Base-by-base conservation (phyloP, 2,797 vertebrate species). In the Valencia hispanica region DNA sequence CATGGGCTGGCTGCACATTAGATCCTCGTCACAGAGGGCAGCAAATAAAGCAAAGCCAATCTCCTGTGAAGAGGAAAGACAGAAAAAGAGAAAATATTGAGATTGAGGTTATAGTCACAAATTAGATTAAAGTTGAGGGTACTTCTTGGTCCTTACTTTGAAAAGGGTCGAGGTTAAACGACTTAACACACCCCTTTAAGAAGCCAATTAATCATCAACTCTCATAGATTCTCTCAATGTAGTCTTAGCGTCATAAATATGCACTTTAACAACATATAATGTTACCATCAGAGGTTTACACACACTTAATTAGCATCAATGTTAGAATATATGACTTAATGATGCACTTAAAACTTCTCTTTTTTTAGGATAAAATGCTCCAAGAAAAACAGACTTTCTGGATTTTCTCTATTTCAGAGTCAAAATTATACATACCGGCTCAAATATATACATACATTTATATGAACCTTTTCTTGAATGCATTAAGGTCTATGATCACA, bases 1-100 rank as follows among this genome's bases (percentile, higher is more conserved):
- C 79, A 72, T 79, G 81, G 83, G 86, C 68, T 74, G 89, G 85
- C 87, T 84, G 88, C 85, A 73, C 81, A 82, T 86, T 75, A 83
- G 75, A 91, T 93, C 88, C 89, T 91, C 90, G 68, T 89, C 69
- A 72, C 75, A 85, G 90, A 91, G 91, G 90, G 88, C 91, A 91
- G 92, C 91, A 87, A 86, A 86, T 84, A 85, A 87, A 92, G 86
- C 78, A 88, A 86, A 90, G 90, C 90, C 89, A 81, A 82, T 87
- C 81, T 74, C 89, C 91, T 93, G 82, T 20, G 2, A 41, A 68
- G 32, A 59, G 73, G 59, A 83, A 11, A 84, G 10, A 78, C 20
- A 68, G 61, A 51, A 80, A 27, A 27, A 70, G 39, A 45, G 39
- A 68, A 43, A 43, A 65, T 34, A 22, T 48, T 22, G 5, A 39